Conservation (phyloP, 2,113 vertebrate species). For the Bostrychus sinensis region DNA sequence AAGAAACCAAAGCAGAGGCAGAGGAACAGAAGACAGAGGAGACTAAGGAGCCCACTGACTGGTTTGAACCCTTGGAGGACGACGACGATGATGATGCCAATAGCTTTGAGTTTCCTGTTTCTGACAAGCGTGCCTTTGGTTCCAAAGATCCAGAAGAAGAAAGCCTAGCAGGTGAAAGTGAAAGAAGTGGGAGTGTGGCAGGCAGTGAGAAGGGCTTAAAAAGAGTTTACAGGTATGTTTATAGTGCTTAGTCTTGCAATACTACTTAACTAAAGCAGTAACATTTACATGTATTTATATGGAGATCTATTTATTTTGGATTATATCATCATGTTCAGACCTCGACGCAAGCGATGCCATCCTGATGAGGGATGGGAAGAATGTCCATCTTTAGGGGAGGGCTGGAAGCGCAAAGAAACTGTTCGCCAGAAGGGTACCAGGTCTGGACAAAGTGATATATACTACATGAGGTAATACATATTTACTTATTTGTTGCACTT, state of each 20-base stretch:
- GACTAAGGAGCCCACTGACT: constrained; percentile 62
- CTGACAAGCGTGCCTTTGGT: background rate
- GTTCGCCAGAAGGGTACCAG: constrained; percentile 84
- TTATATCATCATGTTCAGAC: constrained; percentile 20
- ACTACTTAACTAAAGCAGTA: background rate
- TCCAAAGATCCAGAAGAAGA: constrained; percentile 64
- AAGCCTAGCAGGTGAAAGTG: constrained; percentile 77
- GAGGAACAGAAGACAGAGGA: constrained; percentile 15
- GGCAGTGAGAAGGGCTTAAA: constrained; percentile 58
- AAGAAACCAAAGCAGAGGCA: background rate
- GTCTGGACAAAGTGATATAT: constrained; percentile 86
- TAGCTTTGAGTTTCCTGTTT: constrained; percentile 26
- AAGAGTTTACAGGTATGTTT: constrained; percentile 40
- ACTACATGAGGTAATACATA: constrained; percentile 84
- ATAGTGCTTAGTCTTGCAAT: constrained; percentile 19
- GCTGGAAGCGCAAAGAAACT: constrained; percentile 88
- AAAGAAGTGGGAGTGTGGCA: constrained; percentile 66
- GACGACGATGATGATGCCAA: constrained; percentile 70
- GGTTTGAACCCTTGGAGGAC: constrained; percentile 82
- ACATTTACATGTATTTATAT: background rate
- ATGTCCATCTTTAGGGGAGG: constrained; percentile 82
- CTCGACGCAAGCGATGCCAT: constrained; percentile 44
- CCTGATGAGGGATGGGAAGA: constrained; percentile 84
- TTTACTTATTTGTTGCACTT: no score
- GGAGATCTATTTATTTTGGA: background rate